Percentiles rank a stretch among this genome's conserved stretches.
phyloP scores from a whole-genome alignment of 2,113 vertebrate genomes.

The Ammodytes dubius region DNA sequence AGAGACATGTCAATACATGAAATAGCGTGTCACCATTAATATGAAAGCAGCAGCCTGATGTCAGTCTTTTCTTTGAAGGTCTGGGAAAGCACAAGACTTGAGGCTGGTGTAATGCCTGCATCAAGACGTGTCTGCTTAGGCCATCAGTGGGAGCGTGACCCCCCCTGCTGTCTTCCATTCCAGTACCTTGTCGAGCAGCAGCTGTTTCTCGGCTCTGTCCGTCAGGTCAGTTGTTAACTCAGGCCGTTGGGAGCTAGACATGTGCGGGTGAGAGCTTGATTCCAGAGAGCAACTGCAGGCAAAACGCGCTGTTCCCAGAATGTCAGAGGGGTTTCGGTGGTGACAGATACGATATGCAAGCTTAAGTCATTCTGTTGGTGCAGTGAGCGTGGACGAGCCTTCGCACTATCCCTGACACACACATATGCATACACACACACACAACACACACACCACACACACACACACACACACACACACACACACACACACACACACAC shows the following conservation, averaged over 20 bases:
- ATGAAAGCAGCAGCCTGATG: slow-evolving; percentile 19
- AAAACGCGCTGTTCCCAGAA: slow-evolving; percentile 67
- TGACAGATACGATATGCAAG: slow-evolving; percentile 74
- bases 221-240: slow-evolving; percentile 78
- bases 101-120: slow-evolving; percentile 38
- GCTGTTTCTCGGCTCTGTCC: slow-evolving; percentile 75
- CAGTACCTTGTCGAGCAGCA: slow-evolving; percentile 71
- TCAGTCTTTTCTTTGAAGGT: slow-evolving; percentile 24
- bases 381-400: slow-evolving; percentile 36
- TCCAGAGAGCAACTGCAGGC: slow-evolving; percentile 76
- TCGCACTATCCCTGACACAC: slow-evolving; percentile 25
- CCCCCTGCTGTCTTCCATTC: slow-evolving; percentile 48
- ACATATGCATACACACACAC: neutral
- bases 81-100: slow-evolving; percentile 30
- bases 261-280: slow-evolving; percentile 73
- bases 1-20: neutral
- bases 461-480: neutral
- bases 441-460: slow-evolving; percentile 34
- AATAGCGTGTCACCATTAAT: neutral
- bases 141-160: slow-evolving; percentile 60
- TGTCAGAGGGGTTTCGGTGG: slow-evolving; percentile 65
- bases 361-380: slow-evolving; percentile 51
- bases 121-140: slow-evolving; percentile 66
- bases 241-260: slow-evolving; percentile 63
- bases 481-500: too few relatives aligned